Evolutionary conservation across 2,888 invertebrate species (phyloP).

Genomic region (Trachelus iudaicus): DNA sequence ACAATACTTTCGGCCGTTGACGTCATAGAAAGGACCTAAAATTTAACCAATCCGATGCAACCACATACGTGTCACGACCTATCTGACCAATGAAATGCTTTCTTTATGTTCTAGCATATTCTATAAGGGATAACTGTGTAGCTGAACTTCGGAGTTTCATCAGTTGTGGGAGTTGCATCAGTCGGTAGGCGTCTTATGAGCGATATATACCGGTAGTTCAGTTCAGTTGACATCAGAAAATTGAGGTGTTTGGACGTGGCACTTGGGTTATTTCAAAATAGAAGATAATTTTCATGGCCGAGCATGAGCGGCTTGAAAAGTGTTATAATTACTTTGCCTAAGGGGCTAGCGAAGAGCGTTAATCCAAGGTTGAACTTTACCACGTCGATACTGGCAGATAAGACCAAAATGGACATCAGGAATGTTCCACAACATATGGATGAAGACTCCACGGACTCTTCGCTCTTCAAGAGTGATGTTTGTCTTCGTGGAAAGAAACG

Average conservation of each 20-base stretch:
- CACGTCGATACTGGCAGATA: slow-evolving; percentile 47
- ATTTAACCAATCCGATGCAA: background rate
- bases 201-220: background rate
- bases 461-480: slow-evolving; percentile 41
- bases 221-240: background rate
- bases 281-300: slow-evolving; percentile 40
- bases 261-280: background rate
- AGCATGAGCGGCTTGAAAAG: slow-evolving; percentile 59
- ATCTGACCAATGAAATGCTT: background rate
- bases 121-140: background rate
- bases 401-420: slow-evolving; percentile 36
- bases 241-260: background rate
- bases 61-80: background rate
- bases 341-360: slow-evolving; percentile 43
- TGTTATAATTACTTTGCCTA: slow-evolving; percentile 59
- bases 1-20: background rate
- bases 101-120: background rate
- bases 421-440: slow-evolving; percentile 33
- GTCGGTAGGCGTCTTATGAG: background rate
- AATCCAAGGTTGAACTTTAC: slow-evolving; percentile 47
- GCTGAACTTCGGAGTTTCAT: background rate
- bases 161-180: background rate
- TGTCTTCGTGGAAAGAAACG: slow-evolving; percentile 73
- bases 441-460: slow-evolving; percentile 27
- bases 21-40: background rate